Evolutionary conservation across 2,113 vertebrate species (phyloP).

Genomic region (Phoxinus phoxinus): DNA sequence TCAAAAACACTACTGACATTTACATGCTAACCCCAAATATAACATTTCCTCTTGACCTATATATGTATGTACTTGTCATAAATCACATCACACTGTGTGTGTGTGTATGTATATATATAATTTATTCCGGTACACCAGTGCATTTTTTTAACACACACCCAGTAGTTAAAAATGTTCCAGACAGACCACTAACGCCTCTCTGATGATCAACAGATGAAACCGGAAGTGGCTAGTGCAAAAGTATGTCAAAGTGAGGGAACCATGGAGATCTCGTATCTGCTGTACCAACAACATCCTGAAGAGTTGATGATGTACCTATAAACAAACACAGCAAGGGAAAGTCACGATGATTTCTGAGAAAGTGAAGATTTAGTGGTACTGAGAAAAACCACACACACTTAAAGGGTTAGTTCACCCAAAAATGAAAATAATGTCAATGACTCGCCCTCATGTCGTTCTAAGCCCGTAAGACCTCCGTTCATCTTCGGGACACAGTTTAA

Average conservation of each 20-base stretch:
- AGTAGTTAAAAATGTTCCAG: background rate
- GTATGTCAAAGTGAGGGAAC: background rate
- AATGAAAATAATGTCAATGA: too few species aligned
- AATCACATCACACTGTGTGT: background rate
- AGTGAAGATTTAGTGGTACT: background rate
- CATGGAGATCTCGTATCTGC: background rate
- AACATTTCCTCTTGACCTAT: background rate
- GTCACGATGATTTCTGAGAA: background rate
- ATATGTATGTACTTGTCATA: background rate
- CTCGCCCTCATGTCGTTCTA: too few species aligned
- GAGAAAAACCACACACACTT: background rate
- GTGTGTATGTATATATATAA: too few species aligned
- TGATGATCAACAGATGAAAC: background rate
- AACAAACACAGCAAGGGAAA: background rate
- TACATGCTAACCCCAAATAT: background rate
- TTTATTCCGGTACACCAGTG: slow-evolving; percentile 51
- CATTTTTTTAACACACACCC: slow-evolving; percentile 30
- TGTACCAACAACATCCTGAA: background rate
- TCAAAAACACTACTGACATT: too few species aligned
- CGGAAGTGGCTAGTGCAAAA: slow-evolving; percentile 45
- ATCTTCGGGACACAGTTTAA: too few species aligned
- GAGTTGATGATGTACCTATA: background rate
- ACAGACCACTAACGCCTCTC: slow-evolving; percentile 30
- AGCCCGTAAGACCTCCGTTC: too few species aligned
- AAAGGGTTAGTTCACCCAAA: too few species aligned